These are phyloP conservation scores for Leptocoma aspasia DNA, from an alignment of 2,113 vertebrate species.

Conservation along the genomic window DNA sequence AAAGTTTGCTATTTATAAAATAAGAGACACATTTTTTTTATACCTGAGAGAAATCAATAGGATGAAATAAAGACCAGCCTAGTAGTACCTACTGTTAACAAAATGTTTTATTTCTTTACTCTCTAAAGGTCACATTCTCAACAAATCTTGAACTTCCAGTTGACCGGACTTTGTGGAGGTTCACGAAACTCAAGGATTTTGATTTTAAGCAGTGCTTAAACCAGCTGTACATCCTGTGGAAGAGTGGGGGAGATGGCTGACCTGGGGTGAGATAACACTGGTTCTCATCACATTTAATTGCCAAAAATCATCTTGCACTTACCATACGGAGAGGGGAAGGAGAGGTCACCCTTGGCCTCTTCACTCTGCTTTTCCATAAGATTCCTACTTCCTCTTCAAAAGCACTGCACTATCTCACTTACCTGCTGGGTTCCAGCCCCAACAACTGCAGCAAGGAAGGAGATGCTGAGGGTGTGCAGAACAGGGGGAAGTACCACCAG, in stretches of 20 bases:
- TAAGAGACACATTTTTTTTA: not conserved
- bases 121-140: not conserved
- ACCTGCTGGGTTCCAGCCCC: not conserved
- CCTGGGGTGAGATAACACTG: not conserved
- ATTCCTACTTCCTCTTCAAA: not conserved
- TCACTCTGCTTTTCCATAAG: not conserved
- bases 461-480: not conserved
- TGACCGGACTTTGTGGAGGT: not conserved
- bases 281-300: not conserved
- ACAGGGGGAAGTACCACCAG: not conserved
- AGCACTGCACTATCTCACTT: accelerated
- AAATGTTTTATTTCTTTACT: not conserved
- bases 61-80: not conserved
- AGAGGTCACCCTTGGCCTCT: not conserved
- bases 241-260: not conserved
- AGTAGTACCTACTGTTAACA: not conserved
- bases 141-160: not conserved
- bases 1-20: not conserved
- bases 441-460: accelerated
- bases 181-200: not conserved
- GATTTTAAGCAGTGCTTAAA: not conserved
- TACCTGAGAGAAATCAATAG: not conserved
- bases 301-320: not conserved
- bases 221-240: not conserved
- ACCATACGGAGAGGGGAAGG: not conserved